These are phyloP conservation scores for Poeciliopsis retropinna DNA, from an alignment of 2,113 vertebrate genomes.

Conservation along the genomic window DNA sequence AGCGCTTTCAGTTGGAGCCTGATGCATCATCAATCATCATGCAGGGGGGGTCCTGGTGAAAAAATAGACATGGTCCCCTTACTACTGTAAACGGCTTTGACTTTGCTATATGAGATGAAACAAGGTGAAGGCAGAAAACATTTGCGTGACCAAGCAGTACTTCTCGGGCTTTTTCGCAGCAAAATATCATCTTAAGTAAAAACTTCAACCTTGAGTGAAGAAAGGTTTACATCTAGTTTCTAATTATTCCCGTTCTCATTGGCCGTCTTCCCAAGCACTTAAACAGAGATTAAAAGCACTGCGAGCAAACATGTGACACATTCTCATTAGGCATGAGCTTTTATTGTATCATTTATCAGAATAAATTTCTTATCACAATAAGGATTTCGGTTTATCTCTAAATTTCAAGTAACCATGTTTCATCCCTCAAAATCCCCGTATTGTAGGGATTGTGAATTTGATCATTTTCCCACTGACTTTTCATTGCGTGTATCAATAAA, in stretches of 20 bases:
- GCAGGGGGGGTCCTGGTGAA: constrained; percentile 18
- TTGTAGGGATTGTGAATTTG: too few relatives aligned
- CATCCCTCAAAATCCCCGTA: too few relatives aligned
- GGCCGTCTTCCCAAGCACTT: not conserved
- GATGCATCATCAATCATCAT: constrained; percentile 55
- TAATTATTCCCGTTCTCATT: constrained; percentile 57
- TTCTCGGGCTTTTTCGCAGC: not conserved
- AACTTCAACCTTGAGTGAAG: constrained; percentile 63
- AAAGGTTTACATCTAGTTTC: constrained; percentile 44
- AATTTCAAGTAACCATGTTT: too few relatives aligned
- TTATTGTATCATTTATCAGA: too few relatives aligned
- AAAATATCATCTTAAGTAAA: constrained; percentile 17
- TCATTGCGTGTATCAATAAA: too few relatives aligned
- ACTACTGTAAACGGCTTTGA: constrained; percentile 37
- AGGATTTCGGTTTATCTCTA: too few relatives aligned
- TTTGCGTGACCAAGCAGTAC: not conserved
- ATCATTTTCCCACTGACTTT: too few relatives aligned
- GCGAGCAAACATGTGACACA: too few relatives aligned
- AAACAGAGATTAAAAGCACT: not conserved
- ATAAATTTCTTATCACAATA: too few relatives aligned
- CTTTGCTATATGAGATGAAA: constrained; percentile 13
- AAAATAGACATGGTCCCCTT: constrained; percentile 20
- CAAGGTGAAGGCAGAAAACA: constrained; percentile 13
- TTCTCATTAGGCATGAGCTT: too few relatives aligned
- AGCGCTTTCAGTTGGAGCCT: constrained; percentile 38